These are phyloP conservation scores for Procambarus clarkii DNA, from an alignment of 1,140 invertebrate genomes.

Conservation along the genomic window DNA sequence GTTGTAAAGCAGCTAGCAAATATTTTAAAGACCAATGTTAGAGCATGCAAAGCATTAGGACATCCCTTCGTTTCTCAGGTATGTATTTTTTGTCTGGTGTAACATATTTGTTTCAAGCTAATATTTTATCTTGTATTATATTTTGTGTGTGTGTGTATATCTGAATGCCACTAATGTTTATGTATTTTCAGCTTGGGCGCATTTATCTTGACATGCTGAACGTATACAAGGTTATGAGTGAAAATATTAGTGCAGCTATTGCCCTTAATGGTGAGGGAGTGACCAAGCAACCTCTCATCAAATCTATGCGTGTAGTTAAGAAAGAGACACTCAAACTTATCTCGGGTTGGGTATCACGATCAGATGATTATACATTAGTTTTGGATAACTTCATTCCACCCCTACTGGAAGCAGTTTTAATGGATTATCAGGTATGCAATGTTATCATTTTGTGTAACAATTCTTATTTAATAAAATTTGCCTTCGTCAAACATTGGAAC, in stretches of 20 bases:
- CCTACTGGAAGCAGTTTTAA: conserved; percentile 94
- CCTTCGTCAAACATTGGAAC: too few species aligned
- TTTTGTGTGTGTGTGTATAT: neutral
- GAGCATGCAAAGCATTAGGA: conserved; percentile 97
- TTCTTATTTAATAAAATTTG: too few species aligned
- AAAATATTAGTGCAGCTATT: conserved; percentile 98
- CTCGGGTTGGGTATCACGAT: conserved; percentile 95
- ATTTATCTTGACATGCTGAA: conserved; percentile 99
- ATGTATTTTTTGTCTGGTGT: neutral
- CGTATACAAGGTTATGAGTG: conserved; percentile 99
- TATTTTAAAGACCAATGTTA: conserved; percentile 98
- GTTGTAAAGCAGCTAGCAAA: conserved; percentile 97
- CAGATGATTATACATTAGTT: conserved; percentile 88
- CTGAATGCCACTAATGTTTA: neutral
- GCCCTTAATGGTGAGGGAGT: conserved; percentile 95
- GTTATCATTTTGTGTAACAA: too few species aligned
- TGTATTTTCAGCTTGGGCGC: conserved; percentile 84
- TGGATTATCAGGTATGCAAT: conserved; percentile 87
- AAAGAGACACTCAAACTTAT: conserved; percentile 99
- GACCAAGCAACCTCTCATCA: conserved; percentile 97
- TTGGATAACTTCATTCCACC: conserved; percentile 98
- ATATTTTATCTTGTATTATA: neutral
- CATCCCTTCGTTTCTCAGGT: conserved; percentile 92
- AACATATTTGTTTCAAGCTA: too few species aligned
- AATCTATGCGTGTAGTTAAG: conserved; percentile 98